Evolutionary conservation across 2,113 vertebrate genomes (phyloP), one percentile per base, ranked within the genome.

Genomic region (Chinchilla lanigera): DNA sequence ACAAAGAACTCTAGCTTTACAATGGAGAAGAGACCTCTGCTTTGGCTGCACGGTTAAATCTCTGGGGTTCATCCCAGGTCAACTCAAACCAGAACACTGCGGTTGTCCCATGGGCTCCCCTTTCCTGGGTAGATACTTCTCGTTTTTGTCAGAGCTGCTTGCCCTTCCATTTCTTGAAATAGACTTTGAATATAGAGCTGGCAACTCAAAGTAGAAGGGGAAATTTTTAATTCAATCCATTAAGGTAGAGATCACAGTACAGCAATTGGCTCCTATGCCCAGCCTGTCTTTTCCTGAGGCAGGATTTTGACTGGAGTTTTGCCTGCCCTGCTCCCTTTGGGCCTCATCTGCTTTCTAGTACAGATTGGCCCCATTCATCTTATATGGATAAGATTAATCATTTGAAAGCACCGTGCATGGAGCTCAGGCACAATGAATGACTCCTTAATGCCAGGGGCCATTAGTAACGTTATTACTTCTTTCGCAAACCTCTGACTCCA

Each of bases 401-500:
- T 19, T 86, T 38, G 28, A 89, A 96, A 93, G 20, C 13, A 65
- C 54, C 35, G 93, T 73, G 56, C 2, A 2, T 56, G 9, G 5
- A 28, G 10, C 41, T 22, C 14, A 50, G 83, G 60, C 19, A 54
- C 58, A 88, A 44, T 11, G 24, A 92, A 95, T 91, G 60, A n/a
- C n/a, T 86, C 17, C 52, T 38, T 73, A 85, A 38, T 69, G 3
- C 20, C 20, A 52, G 30, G 73, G 33, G 22, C 69, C 65, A 93
- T 86, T 78, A 61, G 86, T 94, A 80, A 88, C 44, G 82, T 65
- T 71, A 38, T 54, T 69, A n/a, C 38, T 86, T 95, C 14, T 91
- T 80, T 83, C 92, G n/a, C 7, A 89, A 86, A 65, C 33, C 1
- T 78, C 4, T 69, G 93, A 24, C 75, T 94, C 47, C 60, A 89